Conservation (phyloP, 64 coral and sea anemone genomes). For the Actinia equina region DNA sequence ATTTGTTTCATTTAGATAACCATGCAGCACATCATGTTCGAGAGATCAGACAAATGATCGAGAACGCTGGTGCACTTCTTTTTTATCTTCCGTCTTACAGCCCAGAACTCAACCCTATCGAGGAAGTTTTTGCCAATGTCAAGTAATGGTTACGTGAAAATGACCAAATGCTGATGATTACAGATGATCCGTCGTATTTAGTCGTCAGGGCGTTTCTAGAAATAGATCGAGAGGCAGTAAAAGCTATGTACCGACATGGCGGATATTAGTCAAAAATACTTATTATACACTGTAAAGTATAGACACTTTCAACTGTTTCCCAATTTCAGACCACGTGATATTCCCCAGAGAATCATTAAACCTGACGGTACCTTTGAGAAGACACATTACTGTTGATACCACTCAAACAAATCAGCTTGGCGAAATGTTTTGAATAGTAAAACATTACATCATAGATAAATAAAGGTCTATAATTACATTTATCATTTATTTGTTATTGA, state of each 20-base stretch:
- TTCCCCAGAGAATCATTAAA: no score
- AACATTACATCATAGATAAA: no score
- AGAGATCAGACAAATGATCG: not conserved
- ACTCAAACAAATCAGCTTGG: no score
- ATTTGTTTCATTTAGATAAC: constrained; percentile 14
- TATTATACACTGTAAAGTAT: no score
- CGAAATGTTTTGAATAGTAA: no score
- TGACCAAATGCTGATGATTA: not conserved
- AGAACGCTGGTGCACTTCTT: constrained; percentile 19
- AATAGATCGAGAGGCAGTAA: not conserved
- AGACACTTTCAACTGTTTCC: no score
- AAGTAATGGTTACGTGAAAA: constrained; percentile 22
- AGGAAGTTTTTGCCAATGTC: constrained; percentile 4
- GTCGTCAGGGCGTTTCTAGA: not conserved
- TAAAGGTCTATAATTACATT: no score
- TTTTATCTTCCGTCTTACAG: constrained; percentile 36
- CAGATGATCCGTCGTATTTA: not conserved
- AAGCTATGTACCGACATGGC: not conserved
- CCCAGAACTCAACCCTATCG: constrained; percentile 40
- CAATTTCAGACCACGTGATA: no score
- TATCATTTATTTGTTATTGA: no score
- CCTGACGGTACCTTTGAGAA: no score
- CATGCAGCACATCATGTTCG: constrained; percentile 43
- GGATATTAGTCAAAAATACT: no score
- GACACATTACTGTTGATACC: no score